A percentile compares a stretch with the other conserved stretches of the same genome.
phyloP scores from a whole-genome alignment of 2,797 vertebrate genomes.

The Chelmon rostratus region DNA sequence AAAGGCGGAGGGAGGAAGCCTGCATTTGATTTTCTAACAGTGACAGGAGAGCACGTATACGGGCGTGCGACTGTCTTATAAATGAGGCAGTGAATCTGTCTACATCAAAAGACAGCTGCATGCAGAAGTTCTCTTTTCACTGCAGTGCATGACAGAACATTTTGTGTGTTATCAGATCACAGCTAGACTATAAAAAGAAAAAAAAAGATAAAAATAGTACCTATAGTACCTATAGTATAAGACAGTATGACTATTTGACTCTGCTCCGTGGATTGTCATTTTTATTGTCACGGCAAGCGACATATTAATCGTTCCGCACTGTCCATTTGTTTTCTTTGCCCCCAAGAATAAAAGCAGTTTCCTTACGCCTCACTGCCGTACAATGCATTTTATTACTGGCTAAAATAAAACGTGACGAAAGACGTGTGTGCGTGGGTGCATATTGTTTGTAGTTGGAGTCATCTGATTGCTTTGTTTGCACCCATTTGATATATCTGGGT shows the following conservation, averaged over 20 bases:
- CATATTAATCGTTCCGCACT: not conserved
- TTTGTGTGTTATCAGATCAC: not conserved
- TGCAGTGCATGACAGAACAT: not conserved
- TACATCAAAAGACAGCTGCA: not conserved
- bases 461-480: not conserved
- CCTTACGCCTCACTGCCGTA: not conserved
- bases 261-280: not conserved
- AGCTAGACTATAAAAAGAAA: not conserved
- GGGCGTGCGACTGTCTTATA: not conserved
- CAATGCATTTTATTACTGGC: too few species aligned
- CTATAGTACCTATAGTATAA: too few species aligned
- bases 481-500: not conserved
- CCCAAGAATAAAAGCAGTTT: not conserved
- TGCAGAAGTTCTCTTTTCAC: not conserved
- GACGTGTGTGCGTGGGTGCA: not conserved
- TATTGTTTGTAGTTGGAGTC: not conserved
- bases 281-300: not conserved
- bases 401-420: too few species aligned
- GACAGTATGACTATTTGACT: not conserved
- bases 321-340: not conserved
- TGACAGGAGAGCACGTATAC: not conserved
- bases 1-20: not conserved
- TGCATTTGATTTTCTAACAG: not conserved
- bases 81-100: constrained; percentile 25
- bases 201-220: not conserved